phyloP scores from a whole-genome alignment of 2,888 invertebrate species.

The Lithosia quadra region DNA sequence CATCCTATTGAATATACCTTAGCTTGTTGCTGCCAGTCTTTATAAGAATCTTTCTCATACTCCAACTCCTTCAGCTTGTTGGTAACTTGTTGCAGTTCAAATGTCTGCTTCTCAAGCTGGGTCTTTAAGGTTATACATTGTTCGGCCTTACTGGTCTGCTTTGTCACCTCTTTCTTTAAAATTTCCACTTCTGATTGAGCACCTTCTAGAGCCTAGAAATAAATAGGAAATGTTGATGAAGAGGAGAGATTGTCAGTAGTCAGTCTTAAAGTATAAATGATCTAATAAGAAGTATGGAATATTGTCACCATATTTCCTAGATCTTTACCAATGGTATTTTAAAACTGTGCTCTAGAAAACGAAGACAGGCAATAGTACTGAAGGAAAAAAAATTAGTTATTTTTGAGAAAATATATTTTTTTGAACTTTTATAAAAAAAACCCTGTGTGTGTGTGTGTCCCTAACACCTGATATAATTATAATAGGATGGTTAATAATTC shows the following conservation, averaged over 20 bases:
- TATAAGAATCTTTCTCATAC: conserved; percentile 81
- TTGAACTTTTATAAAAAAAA: no score
- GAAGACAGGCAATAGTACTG: no score
- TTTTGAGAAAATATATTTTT: no score
- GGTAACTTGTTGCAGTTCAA: conserved; percentile 75
- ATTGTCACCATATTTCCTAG: background rate
- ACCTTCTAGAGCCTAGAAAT: conserved; percentile 79
- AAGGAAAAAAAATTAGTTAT: no score
- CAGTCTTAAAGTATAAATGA: no score
- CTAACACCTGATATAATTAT: no score
- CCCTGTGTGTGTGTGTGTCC: no score
- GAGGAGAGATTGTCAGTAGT: background rate
- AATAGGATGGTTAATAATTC: no score
- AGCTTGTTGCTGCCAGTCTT: conserved; percentile 83
- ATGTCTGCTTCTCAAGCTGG: conserved; percentile 78
- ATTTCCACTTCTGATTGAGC: conserved; percentile 87
- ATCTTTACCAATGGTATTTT: background rate
- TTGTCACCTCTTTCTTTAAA: conserved; percentile 71
- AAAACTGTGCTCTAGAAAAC: background rate
- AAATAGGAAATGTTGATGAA: background rate
- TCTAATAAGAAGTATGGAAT: background rate
- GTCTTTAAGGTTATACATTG: conserved; percentile 70
- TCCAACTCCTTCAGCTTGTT: conserved; percentile 78
- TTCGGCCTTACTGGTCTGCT: conserved; percentile 72
- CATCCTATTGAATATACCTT: conserved; percentile 66